Evolutionary conservation across 2,888 invertebrate genomes (phyloP), one percentile per base, ranked within the genome.

Genomic region (Nasonia oneida): DNA sequence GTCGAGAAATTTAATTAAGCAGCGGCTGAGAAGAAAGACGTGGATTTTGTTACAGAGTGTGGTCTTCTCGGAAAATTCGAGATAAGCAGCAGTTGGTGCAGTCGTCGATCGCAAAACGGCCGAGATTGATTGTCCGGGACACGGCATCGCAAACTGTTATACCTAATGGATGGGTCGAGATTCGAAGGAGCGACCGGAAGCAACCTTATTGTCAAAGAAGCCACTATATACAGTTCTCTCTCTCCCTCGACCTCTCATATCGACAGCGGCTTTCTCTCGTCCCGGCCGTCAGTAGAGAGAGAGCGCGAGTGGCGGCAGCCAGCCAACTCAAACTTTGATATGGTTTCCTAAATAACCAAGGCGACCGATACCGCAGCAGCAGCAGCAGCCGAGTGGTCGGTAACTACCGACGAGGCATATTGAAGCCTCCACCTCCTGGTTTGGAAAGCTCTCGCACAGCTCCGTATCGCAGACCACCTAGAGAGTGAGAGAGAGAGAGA

Each of bases 261-360:
- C 87, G 86, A 78, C 85, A 83, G 70, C 81, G 83, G 57, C 57
- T 61, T 61, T 61, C 57, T 61, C 57, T 61, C 73, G 71, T 23
- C 47, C 29, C 67, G 67, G 14, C 12, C 67, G 67, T 14, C 67
- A 57, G 53, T 15, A 50, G 80, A 82, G 78, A 23, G 23, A 64
- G 53, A 37, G 33, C 29, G 81, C 33, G 70, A 80, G 83, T 84
- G 84, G 83, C 85, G 86, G 89, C 89, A 91, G 90, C 88, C 90
- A 90, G 90, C 90, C 91, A 90, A 90, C 90, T 91, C 91, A 91
- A 92, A 92, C 90, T 92, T 92, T 92, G 91, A 91, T 91, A 92
- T 91, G 91, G 92, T 92, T 92, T 92, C 91, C 91, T 91, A 91
- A 92, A 92, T 92, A 92, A 92, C 92, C 92, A 91, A 92, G 91